Conservation (phyloP, 2,888 invertebrate genomes). For the Bombylius major region DNA sequence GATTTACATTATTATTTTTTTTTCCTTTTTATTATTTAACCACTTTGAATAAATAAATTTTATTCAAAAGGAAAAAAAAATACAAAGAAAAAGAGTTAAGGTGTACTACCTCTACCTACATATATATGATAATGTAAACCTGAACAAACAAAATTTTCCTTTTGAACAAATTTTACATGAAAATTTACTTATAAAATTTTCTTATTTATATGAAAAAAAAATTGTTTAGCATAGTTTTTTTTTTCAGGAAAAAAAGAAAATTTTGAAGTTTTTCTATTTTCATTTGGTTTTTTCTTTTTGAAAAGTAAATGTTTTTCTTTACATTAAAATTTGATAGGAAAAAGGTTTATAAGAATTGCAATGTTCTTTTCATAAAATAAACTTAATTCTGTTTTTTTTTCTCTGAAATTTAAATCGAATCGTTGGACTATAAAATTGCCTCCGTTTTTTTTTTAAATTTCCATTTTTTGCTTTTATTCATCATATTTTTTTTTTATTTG, state of each 20-base stretch:
- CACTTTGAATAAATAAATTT: too few relatives aligned
- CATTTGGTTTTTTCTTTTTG: too few relatives aligned
- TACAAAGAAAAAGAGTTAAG: not conserved
- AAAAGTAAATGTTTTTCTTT: too few relatives aligned
- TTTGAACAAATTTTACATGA: not conserved
- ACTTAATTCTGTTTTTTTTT: too few relatives aligned
- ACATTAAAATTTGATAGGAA: too few relatives aligned
- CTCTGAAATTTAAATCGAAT: not conserved
- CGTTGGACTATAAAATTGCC: slow-evolving; percentile 9
- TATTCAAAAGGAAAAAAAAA: too few relatives aligned
- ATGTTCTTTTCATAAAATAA: too few relatives aligned
- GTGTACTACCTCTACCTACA: not conserved
- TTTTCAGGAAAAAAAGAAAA: too few relatives aligned
- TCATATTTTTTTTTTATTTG: not conserved
- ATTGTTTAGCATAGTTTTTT: not conserved
- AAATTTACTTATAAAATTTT: not conserved
- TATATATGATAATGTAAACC: not conserved
- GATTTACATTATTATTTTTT: not conserved
- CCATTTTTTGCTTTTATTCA: not conserved
- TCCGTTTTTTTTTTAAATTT: not conserved
- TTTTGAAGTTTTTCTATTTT: too few relatives aligned
- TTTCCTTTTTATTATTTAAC: not conserved
- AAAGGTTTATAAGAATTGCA: too few relatives aligned
- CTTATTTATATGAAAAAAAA: not conserved
- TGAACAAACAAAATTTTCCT: not conserved